phyloP scores from a whole-genome alignment of 2,113 vertebrate species.

The Bungarus multicinctus region DNA sequence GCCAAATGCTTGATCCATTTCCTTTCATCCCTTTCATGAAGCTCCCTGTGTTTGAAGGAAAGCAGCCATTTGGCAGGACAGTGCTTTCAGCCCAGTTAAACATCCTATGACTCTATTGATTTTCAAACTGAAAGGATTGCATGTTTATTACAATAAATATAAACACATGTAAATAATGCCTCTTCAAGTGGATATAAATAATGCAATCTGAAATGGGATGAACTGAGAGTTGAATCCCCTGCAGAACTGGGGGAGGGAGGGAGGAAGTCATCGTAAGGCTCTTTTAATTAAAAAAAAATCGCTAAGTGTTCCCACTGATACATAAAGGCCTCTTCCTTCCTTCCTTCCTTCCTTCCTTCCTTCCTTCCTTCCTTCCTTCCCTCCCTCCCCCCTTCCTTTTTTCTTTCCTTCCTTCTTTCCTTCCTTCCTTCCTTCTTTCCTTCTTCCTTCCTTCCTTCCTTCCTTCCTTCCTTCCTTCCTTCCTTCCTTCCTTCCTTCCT shows the following conservation, averaged over 20 bases:
- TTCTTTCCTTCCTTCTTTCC: too few species aligned
- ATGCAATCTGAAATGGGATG: background rate
- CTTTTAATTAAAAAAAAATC: background rate
- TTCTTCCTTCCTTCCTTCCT: too few species aligned
- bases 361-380: too few species aligned
- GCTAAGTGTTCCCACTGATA: background rate
- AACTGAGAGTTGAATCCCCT: background rate
- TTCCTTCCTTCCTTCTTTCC: too few species aligned
- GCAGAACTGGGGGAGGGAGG: background rate
- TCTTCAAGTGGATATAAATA: background rate
- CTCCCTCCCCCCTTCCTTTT: too few species aligned
- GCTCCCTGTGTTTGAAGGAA: background rate
- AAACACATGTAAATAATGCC: background rate
- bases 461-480: too few species aligned
- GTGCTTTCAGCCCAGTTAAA: background rate
- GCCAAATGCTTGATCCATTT: background rate
- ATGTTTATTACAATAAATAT: background rate
- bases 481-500: background rate
- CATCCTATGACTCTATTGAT: background rate
- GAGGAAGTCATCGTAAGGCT: background rate
- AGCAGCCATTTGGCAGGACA: background rate
- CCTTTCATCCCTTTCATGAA: background rate
- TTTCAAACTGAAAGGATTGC: background rate
- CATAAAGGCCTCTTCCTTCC: background rate
- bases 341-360: too few species aligned